Evolutionary conservation across 1,140 invertebrate genomes (phyloP).

Genomic region (Drosophila obscura): DNA sequence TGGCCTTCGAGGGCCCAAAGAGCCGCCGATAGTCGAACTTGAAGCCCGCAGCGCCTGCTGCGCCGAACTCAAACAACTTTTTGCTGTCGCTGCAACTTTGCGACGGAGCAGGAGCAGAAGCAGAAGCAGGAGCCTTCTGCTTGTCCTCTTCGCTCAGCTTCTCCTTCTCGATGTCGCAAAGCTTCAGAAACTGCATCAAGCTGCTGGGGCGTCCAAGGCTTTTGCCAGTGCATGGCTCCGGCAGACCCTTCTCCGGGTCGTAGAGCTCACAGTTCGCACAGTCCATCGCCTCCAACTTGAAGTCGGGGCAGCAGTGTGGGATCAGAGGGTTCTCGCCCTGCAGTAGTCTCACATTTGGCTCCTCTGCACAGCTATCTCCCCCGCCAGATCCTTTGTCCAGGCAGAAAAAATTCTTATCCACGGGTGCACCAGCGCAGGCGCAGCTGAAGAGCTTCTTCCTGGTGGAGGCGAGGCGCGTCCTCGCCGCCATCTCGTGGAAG

Average conservation of each 20-base stretch:
- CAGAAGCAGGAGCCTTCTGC: background rate
- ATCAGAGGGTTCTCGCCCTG: constrained; percentile 12
- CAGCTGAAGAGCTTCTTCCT: constrained; percentile 34
- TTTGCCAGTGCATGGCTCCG: too few species aligned
- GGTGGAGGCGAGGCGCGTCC: constrained; percentile 25
- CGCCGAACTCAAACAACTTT: constrained; percentile 25
- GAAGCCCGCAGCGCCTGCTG: background rate
- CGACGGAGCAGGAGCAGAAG: constrained; percentile 5
- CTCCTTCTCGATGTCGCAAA: constrained; percentile 7
- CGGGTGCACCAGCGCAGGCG: background rate
- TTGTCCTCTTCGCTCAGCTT: background rate
- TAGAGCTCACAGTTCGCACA: constrained; percentile 17
- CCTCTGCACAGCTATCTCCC: background rate
- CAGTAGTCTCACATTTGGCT: constrained; percentile 28
- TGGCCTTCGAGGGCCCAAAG: constrained; percentile 15
- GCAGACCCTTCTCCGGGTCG: constrained; percentile 9
- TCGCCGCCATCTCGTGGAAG: constrained; percentile 50
- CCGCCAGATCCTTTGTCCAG: background rate
- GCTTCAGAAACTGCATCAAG: constrained; percentile 36
- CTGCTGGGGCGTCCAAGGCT: constrained; percentile 26
- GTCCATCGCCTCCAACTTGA: background rate
- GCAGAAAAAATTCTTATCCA: background rate
- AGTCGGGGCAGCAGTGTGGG: constrained; percentile 17
- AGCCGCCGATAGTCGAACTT: constrained; percentile 55
- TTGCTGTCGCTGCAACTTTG: background rate